These are phyloP conservation scores for Sminthurinus aureus DNA, from an alignment of 2,888 invertebrate species.

Conservation along the genomic window DNA sequence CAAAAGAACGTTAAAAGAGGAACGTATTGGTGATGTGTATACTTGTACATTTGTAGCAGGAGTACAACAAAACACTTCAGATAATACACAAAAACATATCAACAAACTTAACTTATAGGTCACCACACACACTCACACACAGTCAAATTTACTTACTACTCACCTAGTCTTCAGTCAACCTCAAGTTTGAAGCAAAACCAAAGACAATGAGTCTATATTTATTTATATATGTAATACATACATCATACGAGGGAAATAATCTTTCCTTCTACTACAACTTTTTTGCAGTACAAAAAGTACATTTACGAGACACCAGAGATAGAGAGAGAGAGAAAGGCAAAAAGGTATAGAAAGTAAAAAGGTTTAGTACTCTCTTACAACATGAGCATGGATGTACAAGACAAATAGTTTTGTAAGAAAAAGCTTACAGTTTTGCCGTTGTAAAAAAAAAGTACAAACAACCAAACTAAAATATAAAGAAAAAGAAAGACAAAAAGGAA, in stretches of 20 bases:
- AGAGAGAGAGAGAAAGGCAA: background rate
- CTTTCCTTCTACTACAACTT: too few species aligned
- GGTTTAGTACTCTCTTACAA: too few species aligned
- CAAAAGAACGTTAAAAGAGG: background rate
- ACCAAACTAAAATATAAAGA: background rate
- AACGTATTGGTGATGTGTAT: too few species aligned
- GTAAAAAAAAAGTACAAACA: conserved; percentile 2
- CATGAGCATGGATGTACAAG: background rate
- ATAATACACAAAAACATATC: background rate
- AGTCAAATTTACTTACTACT: too few species aligned
- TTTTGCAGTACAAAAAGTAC: too few species aligned
- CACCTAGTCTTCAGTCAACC: conserved; percentile 3
- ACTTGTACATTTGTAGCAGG: too few species aligned
- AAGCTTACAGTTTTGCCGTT: background rate
- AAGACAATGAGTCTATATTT: background rate
- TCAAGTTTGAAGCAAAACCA: background rate
- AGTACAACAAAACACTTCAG: conserved; percentile 5
- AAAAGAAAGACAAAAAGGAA: background rate
- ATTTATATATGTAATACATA: too few species aligned
- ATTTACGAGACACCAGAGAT: background rate
- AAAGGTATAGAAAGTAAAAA: background rate
- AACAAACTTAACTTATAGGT: conserved; percentile 3
- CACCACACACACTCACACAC: background rate
- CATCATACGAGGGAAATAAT: too few species aligned
- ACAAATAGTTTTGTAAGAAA: background rate